These are phyloP conservation scores for Phortica variegata DNA, from an alignment of 1,140 invertebrate species.

Conservation along the genomic window DNA sequence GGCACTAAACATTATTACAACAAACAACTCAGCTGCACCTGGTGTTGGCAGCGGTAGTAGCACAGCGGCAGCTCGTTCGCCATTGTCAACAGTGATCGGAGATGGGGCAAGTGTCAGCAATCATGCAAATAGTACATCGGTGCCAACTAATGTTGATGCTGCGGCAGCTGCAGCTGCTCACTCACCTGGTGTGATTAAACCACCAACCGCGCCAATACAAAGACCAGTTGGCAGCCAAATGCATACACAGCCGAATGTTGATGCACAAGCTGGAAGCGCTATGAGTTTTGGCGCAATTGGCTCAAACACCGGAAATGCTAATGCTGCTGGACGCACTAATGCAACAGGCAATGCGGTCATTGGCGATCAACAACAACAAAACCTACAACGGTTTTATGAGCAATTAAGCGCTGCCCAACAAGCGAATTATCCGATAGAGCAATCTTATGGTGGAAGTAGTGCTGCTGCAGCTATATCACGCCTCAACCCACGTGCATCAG, in stretches of 20 bases:
- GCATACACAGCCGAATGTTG: constrained; percentile 18
- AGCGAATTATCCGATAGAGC: no score
- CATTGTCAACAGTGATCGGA: constrained; percentile 20
- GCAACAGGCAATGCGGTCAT: not conserved
- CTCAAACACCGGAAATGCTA: constrained; percentile 12
- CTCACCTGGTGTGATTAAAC: constrained; percentile 56
- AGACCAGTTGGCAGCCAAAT: constrained; percentile 17
- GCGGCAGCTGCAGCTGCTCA: constrained; percentile 34
- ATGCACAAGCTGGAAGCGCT: not conserved
- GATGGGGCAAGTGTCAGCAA: constrained; percentile 3
- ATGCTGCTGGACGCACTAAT: no score
- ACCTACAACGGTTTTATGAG: constrained; percentile 8
- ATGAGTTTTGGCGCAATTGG: constrained; percentile 39
- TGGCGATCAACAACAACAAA: no score
- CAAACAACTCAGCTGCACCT: constrained; percentile 23
- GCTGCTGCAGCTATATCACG: constrained; percentile 63
- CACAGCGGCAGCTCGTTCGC: constrained; percentile 30
- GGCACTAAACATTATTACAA: constrained; percentile 40
- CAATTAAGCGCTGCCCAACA: no score
- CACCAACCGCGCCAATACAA: constrained; percentile 35
- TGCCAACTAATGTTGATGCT: constrained; percentile 25
- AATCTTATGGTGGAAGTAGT: no score
- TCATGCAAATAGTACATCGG: constrained; percentile 11
- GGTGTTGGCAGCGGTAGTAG: constrained; percentile 14
- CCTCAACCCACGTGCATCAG: constrained; percentile 77